Base-by-base conservation (phyloP, 2,797 vertebrate genomes). In the Cottoperca gobio region DNA sequence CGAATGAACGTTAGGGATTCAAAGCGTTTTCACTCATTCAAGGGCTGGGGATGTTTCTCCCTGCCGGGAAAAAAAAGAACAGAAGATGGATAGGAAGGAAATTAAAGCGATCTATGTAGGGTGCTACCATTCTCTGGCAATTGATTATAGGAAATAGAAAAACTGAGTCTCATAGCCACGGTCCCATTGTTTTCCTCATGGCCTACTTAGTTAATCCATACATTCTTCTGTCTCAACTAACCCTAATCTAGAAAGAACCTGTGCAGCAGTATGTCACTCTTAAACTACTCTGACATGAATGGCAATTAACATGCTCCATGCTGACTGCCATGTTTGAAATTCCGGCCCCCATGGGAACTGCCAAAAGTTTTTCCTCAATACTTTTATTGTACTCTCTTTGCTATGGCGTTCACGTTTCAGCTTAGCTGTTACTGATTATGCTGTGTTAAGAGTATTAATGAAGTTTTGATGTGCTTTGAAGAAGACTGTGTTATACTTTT, bases 131-230 rank as follows among this genome's bases (percentile, higher is more conserved):
- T 90, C 73, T 80, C 86, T 88, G 84, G 84, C 86, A 88, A 87
- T 76, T 79, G 84, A 90, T 87, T 88, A 88, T 86, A 90, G 76
- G 87, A 84, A 85, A 80, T 83, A 46, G 78, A 86, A 90, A 86
- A 78, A 77, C 42, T 33, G 70, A 83, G 66, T 78, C 59, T 70
- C 64, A 50, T 73, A 55, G 69, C 85, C 66, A 70, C 42, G 55
- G 49, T 68, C 37, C 24, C 59, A 89, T 91, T 91, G 89, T 93
- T 91, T 86, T 76, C 65, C 52, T 77, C 72, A 1, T 90, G 91
- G 87, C 92, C 91, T 84, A 92, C 83, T 91, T 92, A 89, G 82
- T 83, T 91, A 88, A 92, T 88, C 86, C 87, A 73, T 58, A 69
- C 69, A 76, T 84, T 89, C 72, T 77, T 84, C 73, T 73, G 50